Percentiles rank a stretch among this genome's conserved stretches.
Evolutionary conservation across 92 coral and sea anemone genomes (phyloP).

Genomic region (Virgularia gustaviana): DNA sequence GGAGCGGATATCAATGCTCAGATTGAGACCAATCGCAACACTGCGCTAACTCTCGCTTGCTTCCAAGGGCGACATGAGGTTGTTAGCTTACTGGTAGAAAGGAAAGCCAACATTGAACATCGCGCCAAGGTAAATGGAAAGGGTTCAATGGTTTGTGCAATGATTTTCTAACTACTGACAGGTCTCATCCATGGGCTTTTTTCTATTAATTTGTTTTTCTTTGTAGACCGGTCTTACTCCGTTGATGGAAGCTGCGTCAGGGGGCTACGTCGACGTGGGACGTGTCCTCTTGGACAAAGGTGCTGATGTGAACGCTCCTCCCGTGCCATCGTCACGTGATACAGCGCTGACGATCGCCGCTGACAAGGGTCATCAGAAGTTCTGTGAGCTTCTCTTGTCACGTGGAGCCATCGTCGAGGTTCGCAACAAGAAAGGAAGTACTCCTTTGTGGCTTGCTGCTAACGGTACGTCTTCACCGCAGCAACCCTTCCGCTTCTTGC

Average conservation of each 20-base stretch:
- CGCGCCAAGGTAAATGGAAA: conserved; percentile 75
- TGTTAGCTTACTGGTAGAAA: conserved; percentile 87
- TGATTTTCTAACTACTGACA: not conserved
- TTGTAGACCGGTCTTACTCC: conserved; percentile 94
- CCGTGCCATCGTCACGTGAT: conserved; percentile 94
- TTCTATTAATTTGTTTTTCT: not conserved
- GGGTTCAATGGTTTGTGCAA: too few relatives aligned
- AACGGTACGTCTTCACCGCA: conserved; percentile 60
- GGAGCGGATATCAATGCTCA: conserved; percentile 99
- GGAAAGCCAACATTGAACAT: conserved; percentile 96
- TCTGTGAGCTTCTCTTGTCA: conserved; percentile 89
- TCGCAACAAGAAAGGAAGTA: conserved; percentile 94
- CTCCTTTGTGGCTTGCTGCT: conserved; percentile 94
- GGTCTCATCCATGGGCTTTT: not conserved
- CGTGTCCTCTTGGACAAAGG: conserved; percentile 93
- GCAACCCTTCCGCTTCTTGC: too few relatives aligned
- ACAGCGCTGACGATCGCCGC: conserved; percentile 97
- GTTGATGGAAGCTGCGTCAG: conserved; percentile 97
- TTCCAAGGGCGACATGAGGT: conserved; percentile 98
- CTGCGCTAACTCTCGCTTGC: conserved; percentile 94
- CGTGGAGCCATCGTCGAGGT: conserved; percentile 97
- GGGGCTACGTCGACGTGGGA: conserved; percentile 96
- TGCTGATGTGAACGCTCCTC: conserved; percentile 96
- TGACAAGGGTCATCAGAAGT: conserved; percentile 97
- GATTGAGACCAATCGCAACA: conserved; percentile 97